Base-by-base conservation (phyloP, 2,113 vertebrate species). In the Neolamprologus hecqui region DNA sequence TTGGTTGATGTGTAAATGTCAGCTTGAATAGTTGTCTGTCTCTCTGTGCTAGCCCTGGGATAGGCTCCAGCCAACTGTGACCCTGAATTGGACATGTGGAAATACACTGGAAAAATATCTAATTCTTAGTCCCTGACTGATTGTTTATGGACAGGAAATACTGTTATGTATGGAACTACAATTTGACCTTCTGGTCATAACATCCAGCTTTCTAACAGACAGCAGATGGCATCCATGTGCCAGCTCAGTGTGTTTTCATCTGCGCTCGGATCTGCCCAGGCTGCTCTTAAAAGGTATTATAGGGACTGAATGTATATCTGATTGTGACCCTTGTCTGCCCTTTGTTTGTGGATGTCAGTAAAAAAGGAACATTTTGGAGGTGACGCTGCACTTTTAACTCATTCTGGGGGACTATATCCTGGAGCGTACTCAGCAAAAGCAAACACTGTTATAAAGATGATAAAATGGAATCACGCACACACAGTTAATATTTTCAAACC, bases 151-250 rank as follows among this genome's bases (percentile, higher is more conserved):
- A 28, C 28, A 81, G 55, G 35, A 55, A 28, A 19, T 12, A 80
- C 42, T 49, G 5, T 65, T 83, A 23, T 33, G n/a, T 77, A 11
- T 58, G 6, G 77, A 80, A 3, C 17, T 28, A 26, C 47, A 83
- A 58, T 35, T 10, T 11, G 17, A 11, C 6, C 11, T 81, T 51
- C 17, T 60, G 23, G 7, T 31, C 12, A 68, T 17, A 63, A 33
- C 35, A 65, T 53, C 10, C 26, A 54, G 21, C 37, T 81, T 21
- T 6, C 4, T 31, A 68, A n/a, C 26, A 26, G 85, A 86, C 95
- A 95, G 89, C 87, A 96, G 95, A 84, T 95, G 96, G 95, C 92
- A 92, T 90, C 89, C 92, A 81, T 82, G 92, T 53, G 84, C 89
- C 73, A 17, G 68, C 9, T 42, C 68, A 65, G 57, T 37, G 12